A percentile compares a stretch with the other conserved stretches of the same genome.
phyloP scores from a whole-genome alignment of 2,888 invertebrate species.

The Eristalis pertinax region DNA sequence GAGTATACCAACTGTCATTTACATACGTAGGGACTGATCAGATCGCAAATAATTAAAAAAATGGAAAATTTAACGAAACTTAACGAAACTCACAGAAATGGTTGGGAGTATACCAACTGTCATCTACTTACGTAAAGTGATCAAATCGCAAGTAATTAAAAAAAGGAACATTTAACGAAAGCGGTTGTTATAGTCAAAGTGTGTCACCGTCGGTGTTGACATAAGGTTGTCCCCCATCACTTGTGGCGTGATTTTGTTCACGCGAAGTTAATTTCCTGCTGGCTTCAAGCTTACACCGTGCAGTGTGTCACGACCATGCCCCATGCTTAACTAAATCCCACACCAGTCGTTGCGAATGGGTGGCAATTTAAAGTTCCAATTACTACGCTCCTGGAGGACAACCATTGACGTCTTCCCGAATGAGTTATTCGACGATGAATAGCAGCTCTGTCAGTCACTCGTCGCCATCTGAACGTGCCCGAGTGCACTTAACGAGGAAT shows the following conservation, averaged over 20 bases:
- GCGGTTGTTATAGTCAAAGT: no score
- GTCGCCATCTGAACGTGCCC: background rate
- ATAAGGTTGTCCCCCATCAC: background rate
- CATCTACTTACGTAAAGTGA: no score
- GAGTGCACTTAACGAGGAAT: background rate
- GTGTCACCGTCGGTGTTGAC: no score
- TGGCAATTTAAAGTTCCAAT: conserved; percentile 41
- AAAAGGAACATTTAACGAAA: no score
- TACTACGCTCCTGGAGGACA: conserved; percentile 26
- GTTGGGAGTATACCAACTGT: no score
- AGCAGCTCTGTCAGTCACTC: background rate
- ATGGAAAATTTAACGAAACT: no score
- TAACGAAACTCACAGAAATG: no score
- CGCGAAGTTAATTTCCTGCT: background rate
- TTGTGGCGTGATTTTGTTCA: background rate
- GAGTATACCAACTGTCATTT: no score
- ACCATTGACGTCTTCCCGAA: conserved; percentile 1
- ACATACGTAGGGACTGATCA: no score
- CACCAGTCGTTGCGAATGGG: conserved; percentile 6
- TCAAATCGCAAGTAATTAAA: no score
- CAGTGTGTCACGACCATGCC: background rate
- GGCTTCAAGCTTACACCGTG: background rate
- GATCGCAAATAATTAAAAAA: no score
- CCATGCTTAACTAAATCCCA: background rate
- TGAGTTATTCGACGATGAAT: conserved; percentile 28